Base-by-base conservation (phyloP, 1,140 invertebrate species). In the Drosophila subpulchrella region DNA sequence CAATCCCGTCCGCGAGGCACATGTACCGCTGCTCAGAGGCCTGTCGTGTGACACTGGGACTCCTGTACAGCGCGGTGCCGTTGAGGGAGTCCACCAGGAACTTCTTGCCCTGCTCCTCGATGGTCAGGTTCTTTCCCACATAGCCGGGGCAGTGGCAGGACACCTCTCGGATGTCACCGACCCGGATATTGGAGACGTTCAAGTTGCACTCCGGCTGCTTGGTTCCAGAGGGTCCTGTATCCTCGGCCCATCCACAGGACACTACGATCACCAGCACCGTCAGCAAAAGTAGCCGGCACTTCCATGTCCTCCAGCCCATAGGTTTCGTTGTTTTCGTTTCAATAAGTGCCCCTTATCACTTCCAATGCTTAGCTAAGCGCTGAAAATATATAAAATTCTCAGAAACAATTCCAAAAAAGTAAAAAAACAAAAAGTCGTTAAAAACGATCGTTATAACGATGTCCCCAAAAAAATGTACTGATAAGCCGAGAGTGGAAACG, bases 261-360 rank as follows among this genome's bases (percentile, higher is more conserved):
- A 63, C 10, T 7, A 46, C 13, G 30, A 27, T 15, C 13, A 46
- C 17, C 57, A 65, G 41, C 6, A 63, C 4, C n/a, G 41, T 10
- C 32, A 38, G n/a, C 47, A 3, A 27, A 12, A 27, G 6, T 4
- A 27, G 24, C 12, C 24, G 12, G 24, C 6, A n/a, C 3, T 27
- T 27, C 2, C 13, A n/a, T 10, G 10, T 36, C n/a, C n/a, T 12
- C 12, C 20, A 38, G 36, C 6, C 53, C 59, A 61, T 61, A 8
- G 50, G 10, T 27, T 17, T 4, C 30, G 15, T 8, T 48, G 15
- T 3, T 44, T 20, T 20, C 8, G 7, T 10, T 5, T 10, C 10
- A 44, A 6, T 32, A 0, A 7, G 3, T 11, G 41, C 3, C 15
- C 10, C 42, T 20, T 20, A 12, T 44, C 17, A 17, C 17, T 46